Percentiles rank a stretch among this genome's conserved stretches.
Conservation (phyloP, 2,797 vertebrate species). For the Bradypus variegatus region DNA sequence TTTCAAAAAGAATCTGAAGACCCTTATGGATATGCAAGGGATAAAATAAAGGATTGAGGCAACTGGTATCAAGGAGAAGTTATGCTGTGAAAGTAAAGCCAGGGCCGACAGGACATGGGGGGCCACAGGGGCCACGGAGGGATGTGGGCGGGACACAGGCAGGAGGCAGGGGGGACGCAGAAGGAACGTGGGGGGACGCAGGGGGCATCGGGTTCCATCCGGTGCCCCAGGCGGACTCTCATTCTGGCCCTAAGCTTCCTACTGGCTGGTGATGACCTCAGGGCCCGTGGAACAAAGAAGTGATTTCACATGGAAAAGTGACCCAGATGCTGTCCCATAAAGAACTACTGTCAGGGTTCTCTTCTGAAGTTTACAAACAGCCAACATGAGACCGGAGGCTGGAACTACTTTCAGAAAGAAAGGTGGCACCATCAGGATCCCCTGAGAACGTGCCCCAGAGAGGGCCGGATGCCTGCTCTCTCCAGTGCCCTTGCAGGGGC, state of each 20-base stretch:
- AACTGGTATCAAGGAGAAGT: not conserved
- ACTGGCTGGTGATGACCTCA: not conserved
- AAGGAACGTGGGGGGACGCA: too few species aligned
- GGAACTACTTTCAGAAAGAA: too few species aligned
- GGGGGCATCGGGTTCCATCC: not conserved
- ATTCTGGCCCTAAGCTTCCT: not conserved
- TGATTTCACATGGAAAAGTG: not conserved
- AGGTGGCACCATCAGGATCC: not conserved
- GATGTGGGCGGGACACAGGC: too few species aligned
- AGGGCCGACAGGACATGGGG: not conserved
- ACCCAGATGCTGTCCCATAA: not conserved
- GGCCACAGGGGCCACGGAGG: too few species aligned
- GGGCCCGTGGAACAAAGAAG: not conserved
- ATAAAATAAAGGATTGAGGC: not conserved
- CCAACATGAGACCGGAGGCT: not conserved
- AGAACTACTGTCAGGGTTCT: not conserved
- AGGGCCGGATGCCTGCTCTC: not conserved
- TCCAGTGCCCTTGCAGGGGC: fast-evolving
- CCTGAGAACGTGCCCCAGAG: not conserved
- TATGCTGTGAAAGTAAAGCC: not conserved
- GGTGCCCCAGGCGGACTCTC: not conserved
- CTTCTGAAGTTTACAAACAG: not conserved
- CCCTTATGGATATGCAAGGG: not conserved
- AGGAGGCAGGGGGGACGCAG: too few species aligned
- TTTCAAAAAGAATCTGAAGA: not conserved